Conservation (phyloP, 2,888 invertebrate species). For the Lydus trimaculatus region DNA sequence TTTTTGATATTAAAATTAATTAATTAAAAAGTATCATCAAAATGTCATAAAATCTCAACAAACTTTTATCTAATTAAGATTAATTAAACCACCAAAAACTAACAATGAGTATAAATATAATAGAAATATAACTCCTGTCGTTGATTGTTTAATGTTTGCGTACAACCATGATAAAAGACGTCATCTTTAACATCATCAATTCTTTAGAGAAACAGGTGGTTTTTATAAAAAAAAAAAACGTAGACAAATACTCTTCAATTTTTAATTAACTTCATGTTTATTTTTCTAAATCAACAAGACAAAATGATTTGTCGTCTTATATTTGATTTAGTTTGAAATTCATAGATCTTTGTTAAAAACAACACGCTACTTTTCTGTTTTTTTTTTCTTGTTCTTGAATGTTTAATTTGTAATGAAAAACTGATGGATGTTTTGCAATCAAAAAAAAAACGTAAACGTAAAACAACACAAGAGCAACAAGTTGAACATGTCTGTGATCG, state of each 20-base stretch:
- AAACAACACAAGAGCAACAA: conserved; percentile 23
- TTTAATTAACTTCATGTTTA: neutral
- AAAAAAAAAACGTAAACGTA: neutral
- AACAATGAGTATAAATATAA: too few species aligned
- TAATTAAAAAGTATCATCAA: too few species aligned
- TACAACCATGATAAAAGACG: neutral
- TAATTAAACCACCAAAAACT: too few species aligned
- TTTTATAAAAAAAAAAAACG: neutral
- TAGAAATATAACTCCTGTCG: too few species aligned
- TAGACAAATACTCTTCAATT: neutral
- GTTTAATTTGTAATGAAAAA: neutral
- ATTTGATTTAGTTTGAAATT: too few species aligned
- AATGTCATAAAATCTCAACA: too few species aligned
- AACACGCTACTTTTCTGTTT: neutral
- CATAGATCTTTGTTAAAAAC: too few species aligned
- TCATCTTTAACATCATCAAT: neutral
- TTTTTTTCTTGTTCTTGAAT: neutral
- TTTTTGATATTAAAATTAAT: too few species aligned
- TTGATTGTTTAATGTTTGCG: too few species aligned
- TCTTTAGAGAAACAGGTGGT: neutral
- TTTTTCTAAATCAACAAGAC: neutral
- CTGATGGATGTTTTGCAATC: neutral
- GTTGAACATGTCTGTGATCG: conserved; percentile 32
- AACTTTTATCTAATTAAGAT: too few species aligned
- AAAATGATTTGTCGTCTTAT: too few species aligned